These are phyloP conservation scores for Apis cerana DNA, from an alignment of 1,140 invertebrate genomes.

Conservation along the genomic window DNA sequence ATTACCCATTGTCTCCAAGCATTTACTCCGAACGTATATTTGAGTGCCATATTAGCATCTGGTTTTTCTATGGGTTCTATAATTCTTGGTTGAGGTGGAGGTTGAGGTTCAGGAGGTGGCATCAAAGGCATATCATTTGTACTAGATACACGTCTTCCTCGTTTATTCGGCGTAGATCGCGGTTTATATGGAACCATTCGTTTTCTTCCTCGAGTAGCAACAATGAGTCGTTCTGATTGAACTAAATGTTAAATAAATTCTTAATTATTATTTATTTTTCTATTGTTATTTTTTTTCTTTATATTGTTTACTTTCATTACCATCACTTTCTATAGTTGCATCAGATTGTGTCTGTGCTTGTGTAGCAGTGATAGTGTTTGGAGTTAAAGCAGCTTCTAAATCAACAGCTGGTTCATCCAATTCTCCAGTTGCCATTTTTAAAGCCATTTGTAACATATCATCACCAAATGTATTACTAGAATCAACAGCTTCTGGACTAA, in stretches of 20 bases:
- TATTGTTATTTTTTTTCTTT: not conserved
- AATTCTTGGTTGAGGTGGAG: conserved; percentile 80
- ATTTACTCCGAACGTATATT: conserved; percentile 92
- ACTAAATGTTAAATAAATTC: conserved; percentile 55
- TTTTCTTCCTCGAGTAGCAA: conserved; percentile 72
- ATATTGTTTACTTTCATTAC: conserved; percentile 40
- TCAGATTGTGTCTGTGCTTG: conserved; percentile 79
- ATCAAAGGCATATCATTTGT: conserved; percentile 74
- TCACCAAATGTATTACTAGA: conserved; percentile 88
- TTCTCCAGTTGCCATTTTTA: conserved; percentile 91
- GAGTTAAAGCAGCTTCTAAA: conserved; percentile 87
- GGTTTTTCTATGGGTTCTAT: conserved; percentile 87
- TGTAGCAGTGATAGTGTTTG: conserved; percentile 88
- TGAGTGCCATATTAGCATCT: conserved; percentile 91
- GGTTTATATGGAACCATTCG: conserved; percentile 71
- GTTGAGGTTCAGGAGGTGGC: conserved; percentile 80
- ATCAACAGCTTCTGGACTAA: conserved; percentile 83
- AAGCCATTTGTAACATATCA: conserved; percentile 92
- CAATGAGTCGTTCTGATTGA: conserved; percentile 64
- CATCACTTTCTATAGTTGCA: conserved; percentile 69
- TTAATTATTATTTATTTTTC: not conserved
- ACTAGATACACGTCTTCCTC: conserved; percentile 67
- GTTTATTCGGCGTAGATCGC: conserved; percentile 70
- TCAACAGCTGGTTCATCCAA: conserved; percentile 89
- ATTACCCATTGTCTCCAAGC: conserved; percentile 93